phyloP scores from a whole-genome alignment of 2,113 vertebrate species.

The Panthera leo region DNA sequence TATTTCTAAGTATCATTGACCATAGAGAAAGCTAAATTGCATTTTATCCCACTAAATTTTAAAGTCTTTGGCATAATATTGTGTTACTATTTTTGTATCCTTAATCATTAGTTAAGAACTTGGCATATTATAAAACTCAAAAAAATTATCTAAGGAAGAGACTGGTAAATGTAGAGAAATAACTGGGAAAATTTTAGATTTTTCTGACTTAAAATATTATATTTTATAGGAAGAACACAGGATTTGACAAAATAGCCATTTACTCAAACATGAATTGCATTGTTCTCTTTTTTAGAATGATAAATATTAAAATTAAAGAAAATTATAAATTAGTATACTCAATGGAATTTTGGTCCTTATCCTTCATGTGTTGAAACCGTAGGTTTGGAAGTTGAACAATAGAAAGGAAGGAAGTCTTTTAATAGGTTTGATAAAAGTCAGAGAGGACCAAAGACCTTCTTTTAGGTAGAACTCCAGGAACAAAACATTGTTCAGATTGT shows the following conservation, averaged over 20 bases:
- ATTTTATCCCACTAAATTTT: background rate
- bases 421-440: background rate
- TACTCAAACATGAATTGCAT: background rate
- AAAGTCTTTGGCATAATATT: background rate
- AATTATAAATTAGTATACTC: background rate
- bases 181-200: background rate
- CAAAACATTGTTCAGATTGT: background rate
- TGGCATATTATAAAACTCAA: background rate
- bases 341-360: background rate
- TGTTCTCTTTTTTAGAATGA: background rate
- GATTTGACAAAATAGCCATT: background rate
- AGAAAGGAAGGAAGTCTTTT: background rate
- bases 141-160: background rate
- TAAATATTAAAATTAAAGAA: background rate
- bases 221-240: background rate
- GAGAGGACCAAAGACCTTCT: background rate
- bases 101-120: background rate
- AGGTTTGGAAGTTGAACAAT: background rate
- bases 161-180: background rate
- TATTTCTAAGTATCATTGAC: background rate
- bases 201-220: background rate
- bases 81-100: background rate
- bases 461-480: background rate
- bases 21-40: background rate
- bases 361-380: background rate